Evolutionary conservation across 1,140 invertebrate species (phyloP).

Genomic region (Mamestra configurata): DNA sequence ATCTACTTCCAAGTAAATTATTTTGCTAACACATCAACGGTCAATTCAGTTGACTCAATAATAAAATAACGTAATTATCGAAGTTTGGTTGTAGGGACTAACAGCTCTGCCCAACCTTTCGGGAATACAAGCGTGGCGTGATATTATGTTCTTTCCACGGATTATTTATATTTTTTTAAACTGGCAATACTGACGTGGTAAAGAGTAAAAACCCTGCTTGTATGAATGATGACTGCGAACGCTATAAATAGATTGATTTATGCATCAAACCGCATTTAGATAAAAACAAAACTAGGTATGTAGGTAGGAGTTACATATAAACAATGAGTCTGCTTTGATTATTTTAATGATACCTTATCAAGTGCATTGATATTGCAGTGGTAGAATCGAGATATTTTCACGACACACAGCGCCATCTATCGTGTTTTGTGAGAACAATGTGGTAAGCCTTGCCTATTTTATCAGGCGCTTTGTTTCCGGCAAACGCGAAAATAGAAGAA

Average conservation of each 20-base stretch:
- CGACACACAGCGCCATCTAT: constrained; percentile 5
- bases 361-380: background rate
- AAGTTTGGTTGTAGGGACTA: too few species aligned
- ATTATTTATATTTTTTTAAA: background rate
- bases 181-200: background rate
- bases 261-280: background rate
- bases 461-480: background rate
- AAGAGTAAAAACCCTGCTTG: background rate
- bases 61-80: too few species aligned
- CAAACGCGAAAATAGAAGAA: too few species aligned
- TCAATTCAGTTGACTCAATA: too few species aligned
- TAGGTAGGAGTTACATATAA: background rate
- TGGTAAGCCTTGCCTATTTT: background rate
- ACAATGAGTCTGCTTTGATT: too few species aligned
- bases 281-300: background rate
- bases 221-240: background rate
- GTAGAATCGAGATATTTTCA: background rate
- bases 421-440: background rate
- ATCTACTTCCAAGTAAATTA: too few species aligned
- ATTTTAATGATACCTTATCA: background rate
- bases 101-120: too few species aligned
- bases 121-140: too few species aligned
- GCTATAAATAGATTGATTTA: background rate
- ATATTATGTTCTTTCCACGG: too few species aligned
- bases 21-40: too few species aligned